These are phyloP conservation scores for Solenopsis fugax DNA, from an alignment of 1,140 invertebrate species.

Conservation along the genomic window DNA sequence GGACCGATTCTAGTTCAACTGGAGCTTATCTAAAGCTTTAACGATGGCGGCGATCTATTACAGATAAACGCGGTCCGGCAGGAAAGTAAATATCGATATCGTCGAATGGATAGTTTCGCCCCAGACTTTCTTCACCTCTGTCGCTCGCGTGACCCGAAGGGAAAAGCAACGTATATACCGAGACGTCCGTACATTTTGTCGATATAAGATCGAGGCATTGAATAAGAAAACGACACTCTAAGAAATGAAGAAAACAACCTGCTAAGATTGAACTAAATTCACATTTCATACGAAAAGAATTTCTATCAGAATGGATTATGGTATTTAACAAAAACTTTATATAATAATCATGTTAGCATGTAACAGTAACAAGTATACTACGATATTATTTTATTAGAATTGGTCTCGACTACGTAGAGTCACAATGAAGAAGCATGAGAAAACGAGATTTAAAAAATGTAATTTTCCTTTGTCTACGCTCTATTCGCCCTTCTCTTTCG, in stretches of 20 bases:
- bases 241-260: neutral
- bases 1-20: constrained; percentile 60
- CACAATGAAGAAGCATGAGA: neutral
- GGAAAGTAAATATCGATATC: constrained; percentile 79
- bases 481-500: constrained; percentile 21
- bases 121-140: constrained; percentile 24
- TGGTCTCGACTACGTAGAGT: neutral
- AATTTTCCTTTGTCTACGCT: constrained; percentile 23
- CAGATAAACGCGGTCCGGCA: constrained; percentile 78
- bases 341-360: neutral
- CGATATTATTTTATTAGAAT: constrained; percentile 1
- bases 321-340: constrained; percentile 7
- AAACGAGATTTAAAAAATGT: neutral
- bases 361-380: neutral
- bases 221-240: neutral
- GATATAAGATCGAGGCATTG: constrained; percentile 12
- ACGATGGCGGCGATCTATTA: constrained; percentile 81
- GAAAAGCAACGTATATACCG: neutral
- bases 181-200: neutral
- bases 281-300: constrained; percentile 2
- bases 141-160: neutral
- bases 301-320: neutral
- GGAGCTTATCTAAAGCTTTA: constrained; percentile 75
- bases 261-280: neutral
- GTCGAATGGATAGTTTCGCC: constrained; percentile 69